Base-by-base conservation (phyloP, 2,888 invertebrate species). In the Serripes groenlandicus region DNA sequence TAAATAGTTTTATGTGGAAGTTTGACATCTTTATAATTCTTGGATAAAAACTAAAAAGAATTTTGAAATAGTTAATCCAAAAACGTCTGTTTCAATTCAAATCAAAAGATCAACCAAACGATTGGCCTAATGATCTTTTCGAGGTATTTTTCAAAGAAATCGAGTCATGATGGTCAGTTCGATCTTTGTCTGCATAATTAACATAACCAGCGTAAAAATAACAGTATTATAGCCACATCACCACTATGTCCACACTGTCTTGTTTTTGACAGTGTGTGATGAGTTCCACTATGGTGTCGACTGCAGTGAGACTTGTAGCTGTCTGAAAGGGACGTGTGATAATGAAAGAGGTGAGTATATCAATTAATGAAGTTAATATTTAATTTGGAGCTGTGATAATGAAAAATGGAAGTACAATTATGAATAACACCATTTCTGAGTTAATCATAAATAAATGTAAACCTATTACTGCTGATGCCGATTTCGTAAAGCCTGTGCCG, bases 231-330 rank as follows among this genome's bases (percentile, higher is more conserved):
- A 42, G 42, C 18, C 42, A 42, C n/a, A n/a, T n/a, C n/a, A n/a
- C n/a, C n/a, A n/a, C n/a, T n/a, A n/a, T n/a, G n/a, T n/a, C n/a
- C n/a, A n/a, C n/a, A n/a, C n/a, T n/a, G n/a, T n/a, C n/a, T n/a
- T n/a, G n/a, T n/a, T n/a, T n/a, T n/a, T n/a, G n/a, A n/a, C 42
- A 78, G 78, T 52, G 62, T 78, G 78, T 62, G 78, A 78, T n/a
- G 37, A 54, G 15, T 78, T 37, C 49, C 78, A 78, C 49, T 78
- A 58, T 21, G 78, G 73, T 0, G 26, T 26, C 28, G 62, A 74
- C 0, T 78, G 78, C 69, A 23, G 28, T 11, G 5, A 69, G 11
- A 68, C 26, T 11, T 78, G 78, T 74, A 68, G 32, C n/a, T 78
- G 78, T 35, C 23, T 78, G 0, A 32, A 78, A 42, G 78, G 78